phyloP scores from a whole-genome alignment of 2,113 vertebrate species.

The Onychorhynchus coronatus region DNA sequence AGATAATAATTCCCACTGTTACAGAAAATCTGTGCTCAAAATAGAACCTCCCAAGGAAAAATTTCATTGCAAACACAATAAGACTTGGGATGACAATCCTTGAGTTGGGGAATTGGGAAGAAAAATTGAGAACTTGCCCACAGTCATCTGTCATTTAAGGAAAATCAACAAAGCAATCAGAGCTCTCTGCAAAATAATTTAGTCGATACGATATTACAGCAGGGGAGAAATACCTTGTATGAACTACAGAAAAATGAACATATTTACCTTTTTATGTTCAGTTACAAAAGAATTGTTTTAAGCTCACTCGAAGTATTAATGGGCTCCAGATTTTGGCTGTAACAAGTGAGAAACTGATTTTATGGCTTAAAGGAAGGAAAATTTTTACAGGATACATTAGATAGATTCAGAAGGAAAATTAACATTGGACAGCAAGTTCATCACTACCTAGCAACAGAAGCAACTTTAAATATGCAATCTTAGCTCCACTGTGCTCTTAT shows the following conservation, averaged over 20 bases:
- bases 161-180: not conserved
- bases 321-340: not conserved
- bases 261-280: not conserved
- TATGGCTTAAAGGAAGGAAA: not conserved
- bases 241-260: not conserved
- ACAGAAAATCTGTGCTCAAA: slow-evolving; percentile 7
- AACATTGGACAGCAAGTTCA: not conserved
- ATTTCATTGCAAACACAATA: not conserved
- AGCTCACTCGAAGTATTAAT: not conserved
- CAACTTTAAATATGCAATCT: not conserved
- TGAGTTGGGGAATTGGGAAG: not conserved
- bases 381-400: not conserved
- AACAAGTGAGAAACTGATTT: not conserved
- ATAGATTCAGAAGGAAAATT: not conserved
- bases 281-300: not conserved
- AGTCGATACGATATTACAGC: not conserved
- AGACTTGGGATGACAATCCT: not conserved
- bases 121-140: not conserved
- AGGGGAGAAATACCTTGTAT: not conserved
- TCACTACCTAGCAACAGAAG: not conserved
- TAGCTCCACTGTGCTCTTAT: not conserved
- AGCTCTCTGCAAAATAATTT: not conserved
- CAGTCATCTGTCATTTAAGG: not conserved
- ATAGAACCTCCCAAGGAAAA: slow-evolving; percentile 24
- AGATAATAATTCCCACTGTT: slow-evolving; percentile 34